Conservation (phyloP, 2,113 vertebrate genomes). For the Marmota monax region DNA sequence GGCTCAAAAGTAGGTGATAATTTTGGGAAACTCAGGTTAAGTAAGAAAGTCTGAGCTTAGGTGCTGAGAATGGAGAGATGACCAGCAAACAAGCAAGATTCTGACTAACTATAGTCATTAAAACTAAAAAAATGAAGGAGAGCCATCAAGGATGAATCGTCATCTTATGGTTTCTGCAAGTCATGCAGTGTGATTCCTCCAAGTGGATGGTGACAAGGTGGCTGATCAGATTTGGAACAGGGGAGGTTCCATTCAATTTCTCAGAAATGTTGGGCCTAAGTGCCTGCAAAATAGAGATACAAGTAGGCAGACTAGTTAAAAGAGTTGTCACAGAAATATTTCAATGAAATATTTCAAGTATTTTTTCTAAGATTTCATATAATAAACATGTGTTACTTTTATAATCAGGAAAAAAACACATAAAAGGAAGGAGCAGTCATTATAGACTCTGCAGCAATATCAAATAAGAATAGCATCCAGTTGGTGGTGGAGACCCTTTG, state of each 20-base stretch:
- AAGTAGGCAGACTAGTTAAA: neutral
- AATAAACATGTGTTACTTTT: neutral
- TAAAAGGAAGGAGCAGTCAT: neutral
- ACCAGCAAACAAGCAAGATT: neutral
- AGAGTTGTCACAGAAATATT: neutral
- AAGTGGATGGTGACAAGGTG: neutral
- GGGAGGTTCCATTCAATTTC: neutral
- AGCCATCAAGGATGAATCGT: neutral
- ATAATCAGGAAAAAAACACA: neutral
- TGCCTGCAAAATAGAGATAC: neutral
- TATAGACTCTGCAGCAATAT: neutral
- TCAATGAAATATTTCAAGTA: neutral
- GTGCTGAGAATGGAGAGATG: neutral
- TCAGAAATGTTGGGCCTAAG: neutral
- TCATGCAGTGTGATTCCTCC: neutral
- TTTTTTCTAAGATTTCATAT: neutral
- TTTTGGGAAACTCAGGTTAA: neutral
- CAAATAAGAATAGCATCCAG: neutral
- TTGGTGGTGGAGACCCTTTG: neutral
- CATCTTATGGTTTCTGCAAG: neutral
- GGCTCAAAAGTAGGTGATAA: neutral
- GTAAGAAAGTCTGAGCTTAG: neutral
- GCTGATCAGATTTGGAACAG: neutral
- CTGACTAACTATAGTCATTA: neutral
- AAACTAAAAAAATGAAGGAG: neutral